phyloP scores from a whole-genome alignment of 1,140 invertebrate species.

The Linepithema humile region DNA sequence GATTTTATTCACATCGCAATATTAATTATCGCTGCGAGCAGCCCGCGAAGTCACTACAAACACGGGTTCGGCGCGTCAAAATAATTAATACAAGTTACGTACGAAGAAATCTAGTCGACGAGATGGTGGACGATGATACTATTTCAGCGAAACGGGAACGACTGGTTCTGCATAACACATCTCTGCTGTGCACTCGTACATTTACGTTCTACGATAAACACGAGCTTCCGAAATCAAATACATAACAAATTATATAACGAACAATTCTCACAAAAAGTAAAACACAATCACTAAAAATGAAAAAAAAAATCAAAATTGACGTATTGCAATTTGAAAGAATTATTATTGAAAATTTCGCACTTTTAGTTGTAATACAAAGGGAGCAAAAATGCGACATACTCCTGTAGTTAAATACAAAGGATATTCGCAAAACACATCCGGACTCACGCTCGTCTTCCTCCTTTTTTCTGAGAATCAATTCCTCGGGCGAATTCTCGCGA shows the following conservation, averaged over 20 bases:
- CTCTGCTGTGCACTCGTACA: not conserved
- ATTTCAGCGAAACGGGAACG: constrained; percentile 58
- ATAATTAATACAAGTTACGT: constrained; percentile 64
- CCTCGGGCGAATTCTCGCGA: not conserved
- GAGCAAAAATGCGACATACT: not conserved
- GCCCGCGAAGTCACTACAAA: constrained; percentile 55
- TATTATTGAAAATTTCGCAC: not conserved
- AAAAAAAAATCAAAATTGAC: not conserved
- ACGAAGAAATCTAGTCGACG: constrained; percentile 60
- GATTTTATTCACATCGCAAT: constrained; percentile 70
- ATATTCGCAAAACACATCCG: not conserved
- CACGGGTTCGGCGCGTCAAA: constrained; percentile 63
- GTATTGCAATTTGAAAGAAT: not conserved
- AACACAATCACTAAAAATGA: not conserved
- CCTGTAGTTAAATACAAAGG: not conserved
- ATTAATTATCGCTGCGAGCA: constrained; percentile 68
- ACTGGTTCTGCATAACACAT: constrained; percentile 47
- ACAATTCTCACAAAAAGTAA: too few species aligned
- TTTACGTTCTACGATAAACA: constrained; percentile 19
- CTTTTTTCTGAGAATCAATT: not conserved
- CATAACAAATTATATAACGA: too few species aligned
- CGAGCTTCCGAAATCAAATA: not conserved
- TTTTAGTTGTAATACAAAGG: not conserved
- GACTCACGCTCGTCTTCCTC: not conserved
- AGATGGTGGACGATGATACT: constrained; percentile 48